Conservation (phyloP, 2,888 invertebrate species). For the Lepidonotus clava region DNA sequence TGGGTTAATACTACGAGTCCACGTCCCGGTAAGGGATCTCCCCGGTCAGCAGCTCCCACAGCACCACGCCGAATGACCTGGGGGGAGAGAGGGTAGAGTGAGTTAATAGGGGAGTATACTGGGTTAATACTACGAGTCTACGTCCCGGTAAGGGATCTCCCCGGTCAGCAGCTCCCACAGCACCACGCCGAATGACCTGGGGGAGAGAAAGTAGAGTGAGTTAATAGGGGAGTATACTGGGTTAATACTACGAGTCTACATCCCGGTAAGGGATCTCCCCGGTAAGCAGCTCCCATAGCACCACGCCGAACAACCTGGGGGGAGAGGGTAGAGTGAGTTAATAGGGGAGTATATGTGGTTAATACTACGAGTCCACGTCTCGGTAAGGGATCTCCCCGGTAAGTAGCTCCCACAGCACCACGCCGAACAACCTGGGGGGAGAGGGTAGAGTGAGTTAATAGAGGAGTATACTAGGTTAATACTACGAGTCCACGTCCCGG, state of each 20-base stretch:
- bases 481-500: slow-evolving; percentile 95
- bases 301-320: background rate
- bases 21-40: slow-evolving; percentile 96
- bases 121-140: too few species aligned
- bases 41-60: slow-evolving; percentile 98
- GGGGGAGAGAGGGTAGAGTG: too few species aligned
- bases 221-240: too few species aligned
- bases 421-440: background rate
- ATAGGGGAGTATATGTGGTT: too few species aligned
- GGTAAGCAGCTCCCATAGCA: slow-evolving; percentile 83
- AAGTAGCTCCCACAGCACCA: slow-evolving; percentile 82
- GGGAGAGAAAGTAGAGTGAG: too few species aligned
- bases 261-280: slow-evolving; percentile 96
- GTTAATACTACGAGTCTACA: too few species aligned
- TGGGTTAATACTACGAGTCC: too few species aligned
- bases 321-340: too few species aligned
- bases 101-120: too few species aligned
- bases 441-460: too few species aligned
- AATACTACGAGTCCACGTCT: slow-evolving; percentile 96
- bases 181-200: slow-evolving; percentile 95
- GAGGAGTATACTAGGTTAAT: too few species aligned
- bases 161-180: slow-evolving; percentile 98
- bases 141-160: slow-evolving; percentile 94
- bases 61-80: slow-evolving; percentile 94
- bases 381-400: slow-evolving; percentile 96